Evolutionary conservation across 2,888 invertebrate genomes (phyloP), one percentile per base, ranked within the genome.

Genomic region (Meiosimyza decipiens): DNA sequence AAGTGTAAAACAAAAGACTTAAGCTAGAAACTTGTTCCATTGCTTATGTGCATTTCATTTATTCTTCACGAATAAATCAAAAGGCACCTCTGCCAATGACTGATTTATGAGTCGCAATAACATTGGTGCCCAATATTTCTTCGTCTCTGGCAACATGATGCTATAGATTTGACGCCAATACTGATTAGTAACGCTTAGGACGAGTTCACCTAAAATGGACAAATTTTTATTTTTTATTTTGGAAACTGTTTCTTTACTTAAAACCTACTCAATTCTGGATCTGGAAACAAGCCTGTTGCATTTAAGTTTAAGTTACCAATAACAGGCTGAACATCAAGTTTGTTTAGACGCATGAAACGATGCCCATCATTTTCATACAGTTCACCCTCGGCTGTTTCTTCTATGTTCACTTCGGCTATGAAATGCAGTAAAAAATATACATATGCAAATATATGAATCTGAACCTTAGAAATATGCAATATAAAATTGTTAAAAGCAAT

Each of bases 251-350:
- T 47, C 6, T 54, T 51, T n/a, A 51, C 67, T 11, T 40, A 15
- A 2, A 73, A 89, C 91, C 89, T 86, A 93, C 93, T 92, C 72
- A 93, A 84, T 68, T 90, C 89, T 1, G 91, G 91, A 79, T 92
- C 90, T 63, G 89, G 88, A 82, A 91, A 90, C 6, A 91, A 82
- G 74, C 92, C 92, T 47, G 88, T 89, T 16, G 92, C 88, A 77
- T 88, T 88, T 6, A 91, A 84, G 73, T 89, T 89, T 88, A 93
- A 88, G 72, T 88, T 88, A 12, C 90, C 89, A 12, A 93, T 87
- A 78, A 91, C 91, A 0, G 93, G 92, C 18, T 88, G 86, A 84
- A 91, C 88, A 79, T 89, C 89, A 78, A 92, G 90, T 4, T 89
- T 89, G 18, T 88, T 87, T 9, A 91, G 86, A 63, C 88, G 87